phyloP scores from a whole-genome alignment of 2,797 vertebrate genomes.

The Microctenopoma stevenorrisi region DNA sequence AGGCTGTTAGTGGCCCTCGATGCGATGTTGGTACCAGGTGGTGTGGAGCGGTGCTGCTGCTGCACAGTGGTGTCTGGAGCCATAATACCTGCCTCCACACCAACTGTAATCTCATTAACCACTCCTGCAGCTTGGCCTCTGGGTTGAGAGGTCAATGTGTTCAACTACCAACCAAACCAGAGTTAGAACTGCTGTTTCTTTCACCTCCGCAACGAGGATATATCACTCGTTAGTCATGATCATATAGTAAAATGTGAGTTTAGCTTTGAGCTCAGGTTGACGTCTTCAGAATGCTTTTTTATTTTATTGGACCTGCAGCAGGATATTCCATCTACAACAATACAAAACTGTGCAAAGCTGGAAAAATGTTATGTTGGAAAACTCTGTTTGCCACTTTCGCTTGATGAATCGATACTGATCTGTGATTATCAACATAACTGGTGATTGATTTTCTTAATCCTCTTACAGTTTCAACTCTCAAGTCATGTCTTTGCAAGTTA shows the following conservation, averaged over 20 bases:
- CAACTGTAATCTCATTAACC: conserved; percentile 77
- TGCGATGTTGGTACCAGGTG: conserved; percentile 74
- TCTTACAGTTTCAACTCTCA: neutral
- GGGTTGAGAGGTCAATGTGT: conserved; percentile 62
- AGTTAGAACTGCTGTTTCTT: conserved; percentile 25
- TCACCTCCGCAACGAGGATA: neutral
- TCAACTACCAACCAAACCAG: conserved; percentile 51
- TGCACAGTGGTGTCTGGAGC: conserved; percentile 80
- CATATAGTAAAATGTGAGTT: too few relatives aligned
- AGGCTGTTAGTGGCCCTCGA: conserved; percentile 50
- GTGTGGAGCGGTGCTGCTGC: conserved; percentile 68
- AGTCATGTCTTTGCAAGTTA: neutral
- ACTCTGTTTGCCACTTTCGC: neutral
- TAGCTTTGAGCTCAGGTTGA: neutral
- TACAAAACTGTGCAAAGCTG: neutral
- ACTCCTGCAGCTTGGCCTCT: conserved; percentile 58
- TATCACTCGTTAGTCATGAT: neutral
- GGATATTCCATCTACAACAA: neutral
- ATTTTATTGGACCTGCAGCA: neutral
- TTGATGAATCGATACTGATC: neutral
- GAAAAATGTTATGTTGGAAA: neutral
- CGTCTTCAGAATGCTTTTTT: neutral
- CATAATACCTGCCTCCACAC: conserved; percentile 76
- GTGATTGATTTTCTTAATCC: neutral
- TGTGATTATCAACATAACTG: neutral